Conservation (phyloP, 2,113 vertebrate genomes). For the Platichthys flesus region DNA sequence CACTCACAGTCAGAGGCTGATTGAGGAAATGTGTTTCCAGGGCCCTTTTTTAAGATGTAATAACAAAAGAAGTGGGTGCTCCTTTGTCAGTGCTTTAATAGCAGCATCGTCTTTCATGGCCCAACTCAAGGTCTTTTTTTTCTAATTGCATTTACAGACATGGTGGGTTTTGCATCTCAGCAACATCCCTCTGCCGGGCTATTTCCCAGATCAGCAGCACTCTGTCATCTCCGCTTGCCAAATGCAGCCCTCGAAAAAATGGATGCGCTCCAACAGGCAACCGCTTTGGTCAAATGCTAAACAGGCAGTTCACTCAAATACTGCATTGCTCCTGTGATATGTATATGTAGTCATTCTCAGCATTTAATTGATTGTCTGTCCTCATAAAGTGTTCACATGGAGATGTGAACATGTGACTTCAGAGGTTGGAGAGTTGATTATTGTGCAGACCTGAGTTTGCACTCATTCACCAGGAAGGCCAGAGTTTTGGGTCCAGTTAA, state of each 20-base stretch:
- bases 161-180: constrained; percentile 53
- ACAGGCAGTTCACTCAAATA: constrained; percentile 27
- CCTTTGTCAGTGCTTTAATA: constrained; percentile 27
- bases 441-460: constrained; percentile 33
- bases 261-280: constrained; percentile 50
- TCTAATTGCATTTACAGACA: constrained; percentile 72
- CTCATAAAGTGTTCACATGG: background rate
- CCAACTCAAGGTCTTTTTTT: constrained; percentile 47
- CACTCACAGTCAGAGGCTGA: background rate
- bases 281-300: constrained; percentile 46
- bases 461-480: constrained; percentile 42
- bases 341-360: constrained; percentile 2
- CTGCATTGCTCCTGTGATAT: constrained; percentile 12
- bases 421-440: background rate
- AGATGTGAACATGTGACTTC: background rate
- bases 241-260: constrained; percentile 44
- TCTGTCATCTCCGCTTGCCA: constrained; percentile 67
- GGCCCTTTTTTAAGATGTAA: constrained; percentile 4
- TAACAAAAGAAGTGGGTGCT: constrained; percentile 8
- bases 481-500: constrained; percentile 38
- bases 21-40: constrained; percentile 8
- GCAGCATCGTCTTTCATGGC: constrained; percentile 4
- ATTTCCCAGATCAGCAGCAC: constrained; percentile 68
- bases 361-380: background rate
- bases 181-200: constrained; percentile 53